A percentile compares a stretch with the other conserved stretches of the same genome.
Evolutionary conservation across 2,113 vertebrate species (phyloP).

Genomic region (Nematolebias whitei): DNA sequence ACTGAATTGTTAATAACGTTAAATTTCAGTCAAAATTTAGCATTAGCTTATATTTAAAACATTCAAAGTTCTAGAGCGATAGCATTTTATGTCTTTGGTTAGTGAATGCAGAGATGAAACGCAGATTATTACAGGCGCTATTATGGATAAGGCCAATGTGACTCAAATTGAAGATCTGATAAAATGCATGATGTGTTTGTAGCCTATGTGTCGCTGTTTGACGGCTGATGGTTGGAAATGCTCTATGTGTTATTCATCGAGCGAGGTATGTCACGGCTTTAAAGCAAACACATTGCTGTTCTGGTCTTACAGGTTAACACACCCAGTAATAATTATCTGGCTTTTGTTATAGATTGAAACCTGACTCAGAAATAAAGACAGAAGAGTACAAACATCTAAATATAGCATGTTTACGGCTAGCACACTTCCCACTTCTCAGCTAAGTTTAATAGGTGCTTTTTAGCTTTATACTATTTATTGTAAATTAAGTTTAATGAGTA

Average conservation of each 20-base stretch:
- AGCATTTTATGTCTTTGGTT: too few species aligned
- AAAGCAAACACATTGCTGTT: not conserved
- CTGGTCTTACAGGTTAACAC: conserved; percentile 1
- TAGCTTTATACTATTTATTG: too few species aligned
- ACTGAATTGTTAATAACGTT: too few species aligned
- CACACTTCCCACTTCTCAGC: not conserved
- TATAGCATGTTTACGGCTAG: not conserved
- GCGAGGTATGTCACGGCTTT: not conserved
- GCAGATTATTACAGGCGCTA: too few species aligned
- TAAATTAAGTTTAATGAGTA: too few species aligned
- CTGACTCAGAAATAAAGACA: not conserved
- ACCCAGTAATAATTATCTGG: not conserved
- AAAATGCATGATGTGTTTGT: not conserved
- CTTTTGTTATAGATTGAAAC: not conserved
- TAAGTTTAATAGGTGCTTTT: not conserved
- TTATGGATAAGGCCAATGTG: not conserved
- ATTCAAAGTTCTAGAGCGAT: too few species aligned
- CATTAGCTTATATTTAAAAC: too few species aligned
- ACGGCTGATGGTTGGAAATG: not conserved
- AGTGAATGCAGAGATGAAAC: too few species aligned
- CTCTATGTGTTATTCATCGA: not conserved
- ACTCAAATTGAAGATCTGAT: not conserved
- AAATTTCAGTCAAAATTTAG: too few species aligned
- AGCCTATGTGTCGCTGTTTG: too few species aligned
- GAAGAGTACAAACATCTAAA: not conserved